Conservation (phyloP, 2,797 vertebrate genomes). For the Danio jaintianensis region DNA sequence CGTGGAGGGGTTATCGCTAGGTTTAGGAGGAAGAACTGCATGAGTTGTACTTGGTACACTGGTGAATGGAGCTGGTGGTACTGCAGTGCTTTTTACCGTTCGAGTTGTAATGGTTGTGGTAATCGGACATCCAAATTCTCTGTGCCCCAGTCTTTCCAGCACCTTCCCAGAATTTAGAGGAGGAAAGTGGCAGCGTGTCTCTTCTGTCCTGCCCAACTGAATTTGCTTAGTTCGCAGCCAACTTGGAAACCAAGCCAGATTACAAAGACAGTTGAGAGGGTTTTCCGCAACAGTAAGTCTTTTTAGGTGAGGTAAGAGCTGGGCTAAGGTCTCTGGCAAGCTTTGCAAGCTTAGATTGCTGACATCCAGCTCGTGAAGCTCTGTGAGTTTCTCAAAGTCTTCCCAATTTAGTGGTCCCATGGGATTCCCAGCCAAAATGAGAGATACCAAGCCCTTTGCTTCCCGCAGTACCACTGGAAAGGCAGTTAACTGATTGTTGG, state of each 20-base stretch:
- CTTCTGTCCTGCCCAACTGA: slow-evolving; percentile 80
- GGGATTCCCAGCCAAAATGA: slow-evolving; percentile 87
- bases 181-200: slow-evolving; percentile 96
- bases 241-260: slow-evolving; percentile 88
- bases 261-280: slow-evolving; percentile 94
- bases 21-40: slow-evolving; percentile 76
- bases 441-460: slow-evolving; percentile 84
- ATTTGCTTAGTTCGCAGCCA: slow-evolving; percentile 83
- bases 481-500: slow-evolving; percentile 84
- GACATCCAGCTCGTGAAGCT: slow-evolving; percentile 90
- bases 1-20: slow-evolving; percentile 73
- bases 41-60: slow-evolving; percentile 55
- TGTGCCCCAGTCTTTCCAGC: slow-evolving; percentile 83
- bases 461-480: slow-evolving; percentile 81
- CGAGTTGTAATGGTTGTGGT: slow-evolving; percentile 80
- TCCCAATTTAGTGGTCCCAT: slow-evolving; percentile 82
- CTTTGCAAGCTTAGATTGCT: slow-evolving; percentile 90
- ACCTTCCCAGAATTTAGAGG: slow-evolving; percentile 88
- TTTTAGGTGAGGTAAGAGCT: slow-evolving; percentile 83
- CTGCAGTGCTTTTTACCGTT: slow-evolving; percentile 67
- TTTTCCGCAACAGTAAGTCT: slow-evolving; percentile 87
- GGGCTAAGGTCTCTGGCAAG: slow-evolving; percentile 83
- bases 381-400: slow-evolving; percentile 81
- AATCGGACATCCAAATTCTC: slow-evolving; percentile 90
- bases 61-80: slow-evolving; percentile 63